Evolutionary conservation across 2,888 invertebrate genomes (phyloP).

Genomic region (Stenodera caucasica): DNA sequence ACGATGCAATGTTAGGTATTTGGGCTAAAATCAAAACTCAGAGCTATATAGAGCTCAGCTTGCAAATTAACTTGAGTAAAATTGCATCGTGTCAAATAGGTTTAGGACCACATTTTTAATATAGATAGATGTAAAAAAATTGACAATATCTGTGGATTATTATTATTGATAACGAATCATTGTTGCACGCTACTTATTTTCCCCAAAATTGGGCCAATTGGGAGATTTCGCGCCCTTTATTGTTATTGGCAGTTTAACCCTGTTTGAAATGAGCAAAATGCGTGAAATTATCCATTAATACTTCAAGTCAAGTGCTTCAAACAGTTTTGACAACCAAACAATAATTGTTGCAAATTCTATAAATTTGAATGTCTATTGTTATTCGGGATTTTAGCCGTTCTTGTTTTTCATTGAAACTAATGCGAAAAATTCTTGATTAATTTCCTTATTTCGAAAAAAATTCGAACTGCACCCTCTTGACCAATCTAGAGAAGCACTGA

Average conservation of each 20-base stretch:
- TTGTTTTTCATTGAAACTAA: too few relatives aligned
- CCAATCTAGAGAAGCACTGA: constrained; percentile 46
- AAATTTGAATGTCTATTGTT: constrained; percentile 13
- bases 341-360: constrained; percentile 16
- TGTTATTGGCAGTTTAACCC: background rate
- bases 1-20: too few relatives aligned
- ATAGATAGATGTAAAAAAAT: constrained; percentile 33
- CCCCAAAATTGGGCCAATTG: background rate
- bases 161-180: constrained; percentile 20
- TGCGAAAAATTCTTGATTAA: too few relatives aligned
- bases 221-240: too few relatives aligned
- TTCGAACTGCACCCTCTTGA: constrained; percentile 41
- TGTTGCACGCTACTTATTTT: constrained; percentile 23
- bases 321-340: constrained; percentile 32
- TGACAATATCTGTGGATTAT: constrained; percentile 37
- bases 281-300: constrained; percentile 39
- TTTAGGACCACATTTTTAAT: constrained; percentile 28
- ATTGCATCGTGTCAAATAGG: too few relatives aligned
- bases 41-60: too few relatives aligned
- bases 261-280: constrained; percentile 32
- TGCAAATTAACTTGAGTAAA: too few relatives aligned
- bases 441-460: background rate
- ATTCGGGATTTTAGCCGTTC: too few relatives aligned
- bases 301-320: constrained; percentile 32
- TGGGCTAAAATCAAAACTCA: too few relatives aligned